Evolutionary conservation across 1,140 invertebrate genomes (phyloP).

Genomic region (Asbolus verrucosus): DNA sequence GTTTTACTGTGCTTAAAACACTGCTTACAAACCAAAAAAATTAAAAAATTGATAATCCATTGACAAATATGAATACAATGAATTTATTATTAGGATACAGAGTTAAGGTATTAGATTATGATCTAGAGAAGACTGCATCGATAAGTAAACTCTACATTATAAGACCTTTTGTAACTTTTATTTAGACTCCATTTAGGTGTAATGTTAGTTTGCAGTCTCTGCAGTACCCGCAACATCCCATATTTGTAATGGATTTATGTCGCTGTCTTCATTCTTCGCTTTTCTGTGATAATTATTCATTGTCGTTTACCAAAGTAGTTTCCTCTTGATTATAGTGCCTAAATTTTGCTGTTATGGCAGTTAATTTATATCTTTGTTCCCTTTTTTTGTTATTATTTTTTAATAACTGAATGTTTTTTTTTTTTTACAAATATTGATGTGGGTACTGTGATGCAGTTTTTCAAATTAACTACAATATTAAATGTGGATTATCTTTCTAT

Average conservation of each 20-base stretch:
- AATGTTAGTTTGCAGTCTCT: constrained; percentile 57
- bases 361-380: constrained; percentile 16
- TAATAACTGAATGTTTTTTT: constrained; percentile 41
- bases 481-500: constrained; percentile 64
- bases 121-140: constrained; percentile 63
- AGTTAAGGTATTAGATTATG: constrained; percentile 61
- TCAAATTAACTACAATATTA: constrained; percentile 56
- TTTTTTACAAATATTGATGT: constrained; percentile 58
- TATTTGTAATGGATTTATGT: constrained; percentile 40
- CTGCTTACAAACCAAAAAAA: constrained; percentile 60
- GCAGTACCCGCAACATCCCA: constrained; percentile 59
- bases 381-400: constrained; percentile 42
- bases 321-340: constrained; percentile 35
- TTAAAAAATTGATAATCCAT: constrained; percentile 64
- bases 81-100: constrained; percentile 64
- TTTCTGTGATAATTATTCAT: constrained; percentile 42
- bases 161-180: constrained; percentile 59
- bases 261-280: constrained; percentile 29
- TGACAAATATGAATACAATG: constrained; percentile 66
- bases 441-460: constrained; percentile 64
- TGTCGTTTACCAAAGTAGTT: constrained; percentile 41
- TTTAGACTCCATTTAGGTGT: constrained; percentile 59
- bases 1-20: constrained; percentile 58
- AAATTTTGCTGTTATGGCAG: constrained; percentile 23
- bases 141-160: constrained; percentile 62